A percentile compares a stretch with the other conserved stretches of the same genome.
phyloP scores from a whole-genome alignment of 2,888 invertebrate species.

The Plagodis pulveraria region DNA sequence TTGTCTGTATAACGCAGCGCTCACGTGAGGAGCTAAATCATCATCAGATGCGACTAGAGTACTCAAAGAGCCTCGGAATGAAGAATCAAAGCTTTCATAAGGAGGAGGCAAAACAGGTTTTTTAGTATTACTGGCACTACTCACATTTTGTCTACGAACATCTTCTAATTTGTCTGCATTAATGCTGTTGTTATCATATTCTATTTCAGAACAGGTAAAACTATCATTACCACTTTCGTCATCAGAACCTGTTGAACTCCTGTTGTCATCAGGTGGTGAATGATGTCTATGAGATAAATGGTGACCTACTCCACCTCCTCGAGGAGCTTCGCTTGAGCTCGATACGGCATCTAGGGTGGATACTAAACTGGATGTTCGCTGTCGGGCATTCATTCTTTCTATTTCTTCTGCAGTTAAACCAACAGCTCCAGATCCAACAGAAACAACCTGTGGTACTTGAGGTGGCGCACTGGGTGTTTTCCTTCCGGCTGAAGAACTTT shows the following conservation, averaged over 20 bases:
- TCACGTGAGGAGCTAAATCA: slow-evolving; percentile 92
- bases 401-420: slow-evolving; percentile 97
- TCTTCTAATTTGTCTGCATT: slow-evolving; percentile 91
- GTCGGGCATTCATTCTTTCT: slow-evolving; percentile 94
- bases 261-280: slow-evolving; percentile 89
- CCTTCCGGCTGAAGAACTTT: slow-evolving; percentile 92
- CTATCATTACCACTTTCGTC: slow-evolving; percentile 98
- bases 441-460: slow-evolving; percentile 88
- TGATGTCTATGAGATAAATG: slow-evolving; percentile 90
- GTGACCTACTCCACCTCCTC: slow-evolving; percentile 87
- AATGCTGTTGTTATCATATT: slow-evolving; percentile 96
- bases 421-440: slow-evolving; percentile 88
- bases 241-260: slow-evolving; percentile 91
- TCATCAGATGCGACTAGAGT: slow-evolving; percentile 97
- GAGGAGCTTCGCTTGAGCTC: slow-evolving; percentile 92
- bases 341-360: slow-evolving; percentile 97
- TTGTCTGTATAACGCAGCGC: slow-evolving; percentile 91
- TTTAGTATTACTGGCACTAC: slow-evolving; percentile 81
- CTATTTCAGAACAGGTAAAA: slow-evolving; percentile 99
- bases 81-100: slow-evolving; percentile 96
- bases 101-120: slow-evolving; percentile 91
- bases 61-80: slow-evolving; percentile 96
- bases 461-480: slow-evolving; percentile 89
- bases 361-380: slow-evolving; percentile 95
- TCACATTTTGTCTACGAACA: slow-evolving; percentile 84